A percentile compares a stretch with the other conserved stretches of the same genome.
Conservation (phyloP, 2,888 invertebrate genomes). For the Elysia crispata region DNA sequence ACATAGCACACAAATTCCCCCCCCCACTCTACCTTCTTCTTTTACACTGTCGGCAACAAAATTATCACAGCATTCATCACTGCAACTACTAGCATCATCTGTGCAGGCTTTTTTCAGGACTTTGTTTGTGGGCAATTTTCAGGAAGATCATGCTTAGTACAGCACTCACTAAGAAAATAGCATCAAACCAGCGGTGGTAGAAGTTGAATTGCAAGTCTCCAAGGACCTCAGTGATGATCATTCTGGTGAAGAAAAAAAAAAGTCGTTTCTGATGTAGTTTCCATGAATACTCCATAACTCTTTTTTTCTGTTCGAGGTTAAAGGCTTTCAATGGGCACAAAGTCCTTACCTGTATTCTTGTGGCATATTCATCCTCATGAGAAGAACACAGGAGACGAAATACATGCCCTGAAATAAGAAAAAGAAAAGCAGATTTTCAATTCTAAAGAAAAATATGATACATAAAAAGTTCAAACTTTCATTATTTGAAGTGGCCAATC, state of each 20-base stretch:
- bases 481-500: no score
- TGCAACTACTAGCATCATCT: no score
- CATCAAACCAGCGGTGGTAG: slow-evolving; percentile 99
- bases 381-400: slow-evolving; percentile 96
- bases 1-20: no score
- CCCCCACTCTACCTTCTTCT: no score
- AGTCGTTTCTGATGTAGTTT: no score
- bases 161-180: slow-evolving; percentile 98
- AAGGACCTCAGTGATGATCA: slow-evolving; percentile 93
- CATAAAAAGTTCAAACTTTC: no score
- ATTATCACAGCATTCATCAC: no score
- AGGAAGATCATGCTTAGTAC: slow-evolving; percentile 95
- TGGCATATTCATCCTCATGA: slow-evolving; percentile 99
- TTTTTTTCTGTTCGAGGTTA: no score
- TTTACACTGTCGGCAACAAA: no score
- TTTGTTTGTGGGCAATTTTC: slow-evolving; percentile 86
- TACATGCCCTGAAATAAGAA: slow-evolving; percentile 90
- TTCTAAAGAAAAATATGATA: no score
- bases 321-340: neutral
- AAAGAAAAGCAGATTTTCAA: no score
- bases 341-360: slow-evolving; percentile 86
- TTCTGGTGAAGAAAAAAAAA: slow-evolving; percentile 78
- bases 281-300: no score
- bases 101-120: slow-evolving; percentile 65
- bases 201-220: slow-evolving; percentile 99